phyloP scores from a whole-genome alignment of 1,140 invertebrate species.

The Diabrotica virgifera region DNA sequence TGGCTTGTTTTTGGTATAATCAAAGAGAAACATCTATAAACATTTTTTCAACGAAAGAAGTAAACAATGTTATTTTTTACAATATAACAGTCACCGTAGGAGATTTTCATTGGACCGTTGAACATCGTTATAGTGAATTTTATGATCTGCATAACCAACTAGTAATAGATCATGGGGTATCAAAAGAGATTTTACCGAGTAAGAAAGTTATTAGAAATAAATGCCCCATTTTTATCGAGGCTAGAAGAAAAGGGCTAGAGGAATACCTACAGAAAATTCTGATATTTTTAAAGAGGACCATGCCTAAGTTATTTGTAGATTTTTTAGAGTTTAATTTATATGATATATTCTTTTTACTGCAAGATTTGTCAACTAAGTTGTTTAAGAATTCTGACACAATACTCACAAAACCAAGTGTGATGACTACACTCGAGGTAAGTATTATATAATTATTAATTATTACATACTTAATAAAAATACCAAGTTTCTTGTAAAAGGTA shows the following conservation, averaged over 20 bases:
- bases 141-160: slow-evolving; percentile 81
- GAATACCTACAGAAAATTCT: slow-evolving; percentile 76
- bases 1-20: slow-evolving; percentile 63
- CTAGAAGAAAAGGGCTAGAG: slow-evolving; percentile 73
- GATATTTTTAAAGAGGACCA: slow-evolving; percentile 66
- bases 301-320: slow-evolving; percentile 71
- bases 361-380: slow-evolving; percentile 71
- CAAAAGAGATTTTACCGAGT: slow-evolving; percentile 81
- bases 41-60: slow-evolving; percentile 56
- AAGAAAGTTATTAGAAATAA: slow-evolving; percentile 76
- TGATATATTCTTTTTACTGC: slow-evolving; percentile 77
- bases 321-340: slow-evolving; percentile 81
- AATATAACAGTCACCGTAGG: slow-evolving; percentile 66
- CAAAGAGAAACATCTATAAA: slow-evolving; percentile 57
- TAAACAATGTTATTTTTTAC: slow-evolving; percentile 64
- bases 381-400: slow-evolving; percentile 67
- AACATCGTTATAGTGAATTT: slow-evolving; percentile 87
- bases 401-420: slow-evolving; percentile 58
- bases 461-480: too few relatives aligned
- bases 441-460: too few relatives aligned
- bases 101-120: slow-evolving; percentile 74
- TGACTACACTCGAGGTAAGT: slow-evolving; percentile 60
- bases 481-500: too few relatives aligned
- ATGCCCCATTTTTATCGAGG: slow-evolving; percentile 79
- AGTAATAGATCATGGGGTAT: slow-evolving; percentile 71